These are phyloP conservation scores for Gortyna flavago DNA, from an alignment of 2,888 invertebrate species.

Conservation along the genomic window DNA sequence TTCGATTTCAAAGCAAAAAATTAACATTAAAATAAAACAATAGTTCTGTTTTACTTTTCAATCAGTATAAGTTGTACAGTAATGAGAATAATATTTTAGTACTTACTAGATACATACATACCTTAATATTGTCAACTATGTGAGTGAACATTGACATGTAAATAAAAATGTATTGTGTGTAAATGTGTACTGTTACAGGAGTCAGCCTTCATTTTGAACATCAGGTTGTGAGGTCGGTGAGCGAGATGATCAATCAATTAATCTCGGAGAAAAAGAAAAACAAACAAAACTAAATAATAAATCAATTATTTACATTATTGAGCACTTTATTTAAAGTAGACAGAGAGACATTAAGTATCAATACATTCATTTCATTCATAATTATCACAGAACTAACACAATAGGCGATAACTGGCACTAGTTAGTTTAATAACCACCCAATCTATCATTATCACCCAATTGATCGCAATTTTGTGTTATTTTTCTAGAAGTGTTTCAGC, in stretches of 20 bases:
- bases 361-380: not conserved
- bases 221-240: not conserved
- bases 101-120: no score
- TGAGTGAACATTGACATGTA: not conserved
- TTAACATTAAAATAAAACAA: no score
- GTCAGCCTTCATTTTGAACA: not conserved
- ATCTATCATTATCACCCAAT: no score
- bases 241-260: not conserved
- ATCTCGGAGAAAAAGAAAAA: not conserved
- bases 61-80: no score
- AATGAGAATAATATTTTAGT: no score
- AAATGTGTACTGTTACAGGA: no score
- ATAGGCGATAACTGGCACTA: not conserved
- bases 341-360: not conserved
- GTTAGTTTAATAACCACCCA: no score
- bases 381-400: conserved; percentile 3
- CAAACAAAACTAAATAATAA: conserved; percentile 12
- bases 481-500: no score
- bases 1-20: no score
- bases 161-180: no score
- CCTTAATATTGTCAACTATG: not conserved
- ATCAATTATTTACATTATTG: not conserved
- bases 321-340: conserved; percentile 1
- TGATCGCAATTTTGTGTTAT: no score
- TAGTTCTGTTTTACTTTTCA: no score